phyloP scores from a whole-genome alignment of 2,888 invertebrate species.

The Leptura quadrifasciata region DNA sequence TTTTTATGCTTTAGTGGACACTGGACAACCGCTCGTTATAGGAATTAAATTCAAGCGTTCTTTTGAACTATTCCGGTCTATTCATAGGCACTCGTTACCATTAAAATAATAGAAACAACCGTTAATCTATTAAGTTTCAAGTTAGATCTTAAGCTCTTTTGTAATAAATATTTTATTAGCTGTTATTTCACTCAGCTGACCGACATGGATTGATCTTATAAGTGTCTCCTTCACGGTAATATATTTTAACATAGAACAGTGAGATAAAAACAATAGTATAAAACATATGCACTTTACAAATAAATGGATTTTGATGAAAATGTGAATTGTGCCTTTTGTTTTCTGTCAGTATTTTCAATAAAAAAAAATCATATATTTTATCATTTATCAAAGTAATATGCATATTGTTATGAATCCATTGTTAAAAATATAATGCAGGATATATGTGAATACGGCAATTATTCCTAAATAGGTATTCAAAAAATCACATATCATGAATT shows the following conservation, averaged over 20 bases:
- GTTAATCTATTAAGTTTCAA: conserved; percentile 23
- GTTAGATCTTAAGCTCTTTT: neutral
- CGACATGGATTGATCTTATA: neutral
- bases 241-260: neutral
- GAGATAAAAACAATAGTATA: neutral
- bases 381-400: no score
- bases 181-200: neutral
- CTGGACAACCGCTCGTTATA: conserved; percentile 30
- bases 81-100: neutral
- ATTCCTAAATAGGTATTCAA: no score
- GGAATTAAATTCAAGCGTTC: conserved; percentile 20
- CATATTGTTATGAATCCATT: no score
- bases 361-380: no score
- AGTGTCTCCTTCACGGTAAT: neutral
- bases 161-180: conserved; percentile 24
- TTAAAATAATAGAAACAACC: conserved; percentile 33
- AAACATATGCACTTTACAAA: no score
- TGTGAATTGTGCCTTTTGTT: no score
- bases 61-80: conserved; percentile 24
- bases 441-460: no score
- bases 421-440: no score
- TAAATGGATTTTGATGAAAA: no score
- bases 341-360: no score
- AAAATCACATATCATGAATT: no score
- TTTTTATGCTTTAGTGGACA: conserved; percentile 11